Base-by-base conservation (phyloP, 2,797 vertebrate species). In the Denticeps clupeoides region DNA sequence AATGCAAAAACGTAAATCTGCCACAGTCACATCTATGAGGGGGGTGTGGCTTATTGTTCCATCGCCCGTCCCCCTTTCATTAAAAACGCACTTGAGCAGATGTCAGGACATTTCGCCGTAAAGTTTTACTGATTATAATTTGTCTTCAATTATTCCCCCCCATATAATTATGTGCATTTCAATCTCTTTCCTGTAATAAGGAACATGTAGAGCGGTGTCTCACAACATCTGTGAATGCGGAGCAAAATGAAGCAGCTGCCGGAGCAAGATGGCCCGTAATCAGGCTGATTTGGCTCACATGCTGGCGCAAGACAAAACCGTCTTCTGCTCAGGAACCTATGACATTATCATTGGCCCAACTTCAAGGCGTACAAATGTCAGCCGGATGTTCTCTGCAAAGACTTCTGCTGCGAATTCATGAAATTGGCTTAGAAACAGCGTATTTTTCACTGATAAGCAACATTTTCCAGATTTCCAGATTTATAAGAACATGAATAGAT, bases 161-260 rank as follows among this genome's bases (percentile, higher is more conserved):
- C 56, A 46, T 72, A 59, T 68, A 68, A 73, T 70, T 65, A 46
- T 60, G 60, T 66, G 69, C 52, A 69, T 75, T 69, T 65, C 53
- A 58, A 64, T 62, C 51, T 69, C 43, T 66, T 1, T 0, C 41
- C 67, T 45, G 51, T 53, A 62, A 56, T 55, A 29, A 47, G 42
- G 51, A 49, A 53, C 53, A 51, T 60, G 48, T 31, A 51, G 52
- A 37, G 46, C 24, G 7, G 28, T 11, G 24, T 35, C 47, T 64
- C 47, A 45, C 59, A 54, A 57, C 68, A 61, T 68, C 59, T 57
- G 63, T 4, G 15, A 46, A 26, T 12, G 23, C 32, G 38, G 12
- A 50, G 45, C 51, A 0, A 23, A 64, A 54, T 22, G 12, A 47
- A 15, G 48, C 70, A 68, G 42, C 54, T 45, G 48, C 35, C 12